Base-by-base conservation (phyloP, 2,797 vertebrate genomes). In the Glossophaga mutica region DNA sequence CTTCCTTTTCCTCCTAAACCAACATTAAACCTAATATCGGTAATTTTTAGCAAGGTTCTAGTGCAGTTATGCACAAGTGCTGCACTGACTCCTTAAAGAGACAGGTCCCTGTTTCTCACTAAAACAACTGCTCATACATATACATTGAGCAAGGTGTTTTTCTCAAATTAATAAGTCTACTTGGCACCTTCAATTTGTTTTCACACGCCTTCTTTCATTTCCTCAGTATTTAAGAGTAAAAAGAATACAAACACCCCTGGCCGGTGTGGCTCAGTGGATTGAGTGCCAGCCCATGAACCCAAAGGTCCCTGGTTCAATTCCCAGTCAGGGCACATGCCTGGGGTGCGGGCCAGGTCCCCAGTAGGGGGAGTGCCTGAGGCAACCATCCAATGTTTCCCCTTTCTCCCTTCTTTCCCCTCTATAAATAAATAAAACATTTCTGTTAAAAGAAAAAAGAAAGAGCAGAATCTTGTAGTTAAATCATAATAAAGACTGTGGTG, bases 201-300 rank as follows among this genome's bases (percentile, higher is more conserved):
- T 91, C 92, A 76, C 90, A 82, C 50, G 59, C 5, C 73, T 92
- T 85, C 70, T 86, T 84, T 97, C 83, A 87, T 74, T 87, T 97
- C 34, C 52, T 94, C 83, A 44, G 29, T 93, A 44, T 81, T 81
- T 32, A 59, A n/a, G 24, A 84, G 32, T 79, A 91, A 81, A 96
- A 94, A 92, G 10, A 24, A 68, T 29, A 82, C 29, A 95, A 81
- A 50, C 3, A 68, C 34, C 26, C 59, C 12, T 32, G 59, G 26
- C 59, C 32, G 59, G 59, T 32, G 26, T 62, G 59, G 59, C 59
- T 62, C 59, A 32, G 59, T 62, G 26, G 29, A 29, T 2, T 62
- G 26, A 32, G 59, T 6, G 59, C 59, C 59, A 32, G 26, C 59
- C 59, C 32, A 12, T 62, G 59, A 62, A 62, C 59, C 26, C 26